Base-by-base conservation (phyloP, 2,888 invertebrate genomes). In the Drosophila barbarae region DNA sequence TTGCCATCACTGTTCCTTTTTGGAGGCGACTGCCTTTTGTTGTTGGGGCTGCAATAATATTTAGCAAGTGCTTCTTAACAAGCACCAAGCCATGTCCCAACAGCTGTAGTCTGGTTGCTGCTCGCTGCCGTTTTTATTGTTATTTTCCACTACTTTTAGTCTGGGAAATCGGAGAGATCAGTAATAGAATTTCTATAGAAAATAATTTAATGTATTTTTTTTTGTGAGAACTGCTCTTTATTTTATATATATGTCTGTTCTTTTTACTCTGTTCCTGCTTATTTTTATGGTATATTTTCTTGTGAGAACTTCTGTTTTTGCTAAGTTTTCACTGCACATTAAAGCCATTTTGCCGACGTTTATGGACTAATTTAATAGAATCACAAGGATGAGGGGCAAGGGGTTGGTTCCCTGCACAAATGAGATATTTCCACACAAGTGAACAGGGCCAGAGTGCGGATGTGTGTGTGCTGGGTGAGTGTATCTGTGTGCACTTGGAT, bases 291-390 rank as follows among this genome's bases (percentile, higher is more conserved):
- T 28, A 15, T 30, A 9, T 30, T 30, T 18, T 59, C 69, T 72
- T 7, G 9, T 28, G 15, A 44, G 44, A 18, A 3, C 59, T 59
- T 70, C 56, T 59, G 66, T 23, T 26, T 73, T 72, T 74, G 80
- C 75, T 82, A 85, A 85, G 80, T 82, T 80, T 80, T 76, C 70
- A 73, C 71, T 75, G 77, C 72, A 82, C 87, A 87, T 87, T 87
- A 84, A 84, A 86, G 81, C 81, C 84, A 86, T 87, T 87, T 87
- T 72, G 80, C 55, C 77, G 79, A 82, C 85, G 84, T 86, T 87
- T 86, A 87, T 85, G 79, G 86, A 87, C 86, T 86, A 83, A 86
- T 87, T 88, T 87, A 87, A 88, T 85, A 77, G 76, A 81, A 77
- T 64, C 72, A 32, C 8, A 18, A 13, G 26, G 36, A 41, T 36